A percentile compares a stretch with the other conserved stretches of the same genome.
These are phyloP conservation scores for Acanthurus tractus DNA, from an alignment of 2,797 vertebrate genomes.

Conservation along the genomic window DNA sequence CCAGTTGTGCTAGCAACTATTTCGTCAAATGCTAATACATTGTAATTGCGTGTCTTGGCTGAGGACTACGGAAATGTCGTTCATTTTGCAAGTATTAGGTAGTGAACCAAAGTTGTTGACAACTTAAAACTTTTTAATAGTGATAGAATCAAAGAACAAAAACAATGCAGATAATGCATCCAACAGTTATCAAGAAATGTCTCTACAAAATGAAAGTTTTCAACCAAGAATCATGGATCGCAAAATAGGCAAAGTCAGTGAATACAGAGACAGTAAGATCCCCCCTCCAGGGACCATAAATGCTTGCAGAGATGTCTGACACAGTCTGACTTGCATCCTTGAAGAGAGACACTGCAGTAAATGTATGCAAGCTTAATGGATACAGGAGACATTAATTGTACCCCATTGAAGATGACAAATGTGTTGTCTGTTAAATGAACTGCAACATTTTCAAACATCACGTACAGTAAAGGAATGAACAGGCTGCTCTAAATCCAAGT, in stretches of 20 bases:
- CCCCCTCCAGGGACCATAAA: background rate
- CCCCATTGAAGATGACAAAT: conserved; percentile 42
- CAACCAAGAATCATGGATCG: too few species aligned
- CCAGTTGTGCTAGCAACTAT: too few species aligned
- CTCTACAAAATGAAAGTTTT: background rate
- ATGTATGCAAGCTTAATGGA: conserved; percentile 54
- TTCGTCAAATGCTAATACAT: too few species aligned
- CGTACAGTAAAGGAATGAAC: conserved; percentile 31
- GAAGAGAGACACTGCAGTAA: conserved; percentile 35
- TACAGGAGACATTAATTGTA: conserved; percentile 14
- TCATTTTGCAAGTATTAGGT: background rate
- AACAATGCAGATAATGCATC: background rate
- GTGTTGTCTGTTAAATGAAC: conserved; percentile 31
- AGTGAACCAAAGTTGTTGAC: background rate
- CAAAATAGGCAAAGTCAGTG: background rate
- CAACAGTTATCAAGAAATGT: background rate
- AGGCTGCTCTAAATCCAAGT: conserved; percentile 30
- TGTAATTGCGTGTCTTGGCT: background rate
- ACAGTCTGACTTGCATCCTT: conserved; percentile 14
- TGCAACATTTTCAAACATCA: conserved; percentile 45
- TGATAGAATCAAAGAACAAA: background rate
- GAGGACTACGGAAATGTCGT: background rate
- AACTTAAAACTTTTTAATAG: background rate
- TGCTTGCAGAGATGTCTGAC: background rate
- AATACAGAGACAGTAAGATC: background rate